Evolutionary conservation across 1,140 invertebrate genomes (phyloP).

Genomic region (Drosophila aff.): DNA sequence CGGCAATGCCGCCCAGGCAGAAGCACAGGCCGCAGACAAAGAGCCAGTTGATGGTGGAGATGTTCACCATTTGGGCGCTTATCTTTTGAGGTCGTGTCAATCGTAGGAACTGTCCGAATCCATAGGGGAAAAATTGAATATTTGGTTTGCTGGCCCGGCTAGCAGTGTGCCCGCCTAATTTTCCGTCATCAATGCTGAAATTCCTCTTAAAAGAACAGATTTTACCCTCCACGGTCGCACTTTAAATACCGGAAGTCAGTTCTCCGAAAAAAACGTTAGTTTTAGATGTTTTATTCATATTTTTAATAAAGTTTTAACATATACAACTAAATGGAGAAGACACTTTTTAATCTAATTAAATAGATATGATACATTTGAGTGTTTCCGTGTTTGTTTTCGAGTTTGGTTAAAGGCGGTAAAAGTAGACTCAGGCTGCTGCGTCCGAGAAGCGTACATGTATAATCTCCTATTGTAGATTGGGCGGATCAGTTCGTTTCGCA

Average conservation of each 20-base stretch:
- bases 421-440: constrained; percentile 3
- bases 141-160: constrained; percentile 14
- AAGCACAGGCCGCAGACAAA: constrained; percentile 78
- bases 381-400: constrained; percentile 1
- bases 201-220: background rate
- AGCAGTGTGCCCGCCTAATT: constrained; percentile 1
- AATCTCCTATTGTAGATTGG: constrained; percentile 16
- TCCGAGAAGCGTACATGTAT: constrained; percentile 20
- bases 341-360: constrained; percentile 31
- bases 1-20: constrained; percentile 72
- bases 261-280: background rate
- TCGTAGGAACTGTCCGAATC: background rate
- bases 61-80: constrained; percentile 62
- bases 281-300: background rate
- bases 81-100: constrained; percentile 2
- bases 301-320: background rate
- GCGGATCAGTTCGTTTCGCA: constrained; percentile 13
- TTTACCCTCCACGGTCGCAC: background rate
- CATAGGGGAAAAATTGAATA: constrained; percentile 15
- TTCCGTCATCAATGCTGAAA: background rate
- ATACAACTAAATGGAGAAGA: constrained; percentile 4
- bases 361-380: constrained; percentile 22
- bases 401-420: constrained; percentile 4
- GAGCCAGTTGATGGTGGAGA: constrained; percentile 79
- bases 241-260: background rate